Evolutionary conservation across 2,113 vertebrate species (phyloP).

Genomic region (Atherinomorus stipes): DNA sequence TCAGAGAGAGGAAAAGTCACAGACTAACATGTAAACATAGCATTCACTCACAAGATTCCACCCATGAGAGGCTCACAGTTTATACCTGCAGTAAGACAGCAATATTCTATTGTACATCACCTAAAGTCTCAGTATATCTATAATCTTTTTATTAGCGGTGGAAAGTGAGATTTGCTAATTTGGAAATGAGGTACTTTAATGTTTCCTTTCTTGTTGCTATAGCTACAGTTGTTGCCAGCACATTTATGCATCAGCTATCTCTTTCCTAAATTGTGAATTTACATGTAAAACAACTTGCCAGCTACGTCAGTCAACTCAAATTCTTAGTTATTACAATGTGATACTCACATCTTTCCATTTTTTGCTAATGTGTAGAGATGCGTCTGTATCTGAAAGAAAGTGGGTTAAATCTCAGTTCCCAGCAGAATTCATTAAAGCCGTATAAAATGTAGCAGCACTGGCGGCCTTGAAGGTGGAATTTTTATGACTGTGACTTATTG

Average conservation of each 20-base stretch:
- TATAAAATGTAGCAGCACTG: background rate
- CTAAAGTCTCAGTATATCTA: background rate
- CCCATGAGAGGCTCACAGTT: background rate
- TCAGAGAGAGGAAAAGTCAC: background rate
- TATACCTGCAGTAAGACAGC: too few relatives aligned
- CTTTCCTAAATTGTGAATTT: too few relatives aligned
- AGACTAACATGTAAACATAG: background rate
- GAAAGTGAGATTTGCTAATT: background rate
- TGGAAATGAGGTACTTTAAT: background rate
- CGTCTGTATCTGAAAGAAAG: background rate
- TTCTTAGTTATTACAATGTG: too few relatives aligned
- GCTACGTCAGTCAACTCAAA: too few relatives aligned
- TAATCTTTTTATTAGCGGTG: background rate
- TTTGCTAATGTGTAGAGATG: background rate
- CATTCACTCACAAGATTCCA: background rate
- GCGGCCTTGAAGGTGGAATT: background rate
- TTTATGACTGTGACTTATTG: conserved; percentile 18
- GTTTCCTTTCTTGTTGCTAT: background rate
- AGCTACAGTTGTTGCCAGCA: background rate
- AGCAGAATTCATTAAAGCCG: background rate
- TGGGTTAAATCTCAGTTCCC: background rate
- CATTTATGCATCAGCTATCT: too few relatives aligned
- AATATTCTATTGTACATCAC: background rate
- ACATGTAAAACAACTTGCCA: too few relatives aligned
- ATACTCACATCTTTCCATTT: too few relatives aligned